Base-by-base conservation (phyloP, 2,113 vertebrate genomes). In the Tyto alba region DNA sequence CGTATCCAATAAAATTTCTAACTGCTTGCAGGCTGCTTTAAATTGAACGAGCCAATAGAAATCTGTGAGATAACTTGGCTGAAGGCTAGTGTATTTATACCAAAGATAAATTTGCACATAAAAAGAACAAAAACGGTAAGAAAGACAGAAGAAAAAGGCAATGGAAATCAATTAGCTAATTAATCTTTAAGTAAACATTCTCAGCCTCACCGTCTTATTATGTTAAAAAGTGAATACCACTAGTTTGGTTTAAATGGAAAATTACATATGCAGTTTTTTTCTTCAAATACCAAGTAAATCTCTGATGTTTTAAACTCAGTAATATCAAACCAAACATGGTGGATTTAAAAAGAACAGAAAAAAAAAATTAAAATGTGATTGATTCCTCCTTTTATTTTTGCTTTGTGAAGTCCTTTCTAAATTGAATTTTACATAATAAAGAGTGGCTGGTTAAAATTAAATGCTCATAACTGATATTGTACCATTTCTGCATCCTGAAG, bases 91-190 rank as follows among this genome's bases (percentile, higher is more conserved):
- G 9, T 73, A 73, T 92, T 96, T 88, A 48, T 83, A 38, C 34
- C 41, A 82, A 81, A 79, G 53, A 79, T 43, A 69, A 79, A 92
- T 85, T 89, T 91, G 48, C n/a, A 17, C 45, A 73, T 80, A 48
- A 82, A 96, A 87, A 29, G 17, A 71, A 22, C 8, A 87, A 93
- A 81, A 88, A 29, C 53, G 92, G 25, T 66, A 78, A 89, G 16
- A 56, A 89, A 89, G 40, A 48, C 13, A 73, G 69, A 94, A 94
- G 30, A 87, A 15, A 90, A 81, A 89, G 29, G 32, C 20, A 90
- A 72, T 69, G 45, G 66, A 64, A 57, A 85, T 69, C 45, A 89
- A 88, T 91, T 92, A 92, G 53, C 23, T 95, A 96, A 92, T 93
- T 95, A 89, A 85, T 82, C 41, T 57, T 60, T 40, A 85, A 87